Base-by-base conservation (phyloP, 23 tunicate genomes). In the Styela clava region DNA sequence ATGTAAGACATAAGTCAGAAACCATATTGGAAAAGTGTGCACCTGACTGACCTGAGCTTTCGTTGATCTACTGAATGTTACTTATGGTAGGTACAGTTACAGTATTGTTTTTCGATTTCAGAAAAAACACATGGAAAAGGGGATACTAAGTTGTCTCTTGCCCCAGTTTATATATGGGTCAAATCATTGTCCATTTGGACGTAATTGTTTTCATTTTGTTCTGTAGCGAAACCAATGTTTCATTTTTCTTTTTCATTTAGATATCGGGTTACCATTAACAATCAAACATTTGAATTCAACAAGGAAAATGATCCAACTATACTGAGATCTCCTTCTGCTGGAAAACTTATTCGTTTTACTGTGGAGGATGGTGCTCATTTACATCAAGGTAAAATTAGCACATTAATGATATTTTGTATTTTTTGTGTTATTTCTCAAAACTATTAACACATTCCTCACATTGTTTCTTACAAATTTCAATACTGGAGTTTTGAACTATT, bases 231-330 rank as follows among this genome's bases (percentile, higher is more conserved):
- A n/a, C n/a, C n/a, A n/a, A n/a, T n/a, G n/a, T 44, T 44, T 44
- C 56, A 5, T 18, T 61, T 78, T 12, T 28, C 21, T 1, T 19
- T 78, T 51, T 78, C 24, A 68, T 69, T 0, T 71, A 95, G 95
- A 34, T 95, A 86, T 64, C 99, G 99, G 9, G 72, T 95, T 33
- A 95, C 95, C 5, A 95, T 95, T 84, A 95, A 95, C 96, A 95
- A 95, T 74, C 99, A 95, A 36, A 95, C 99, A 20, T 56, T 81
- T 63, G 91, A 87, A 35, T 90, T 95, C 61, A 93, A 86, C 36
- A 95, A 95, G 36, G 99, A 95, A 71, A 95, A 95, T 61, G 99
- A 95, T 72, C 99, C 99, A 7, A 86, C 92, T 1, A 78, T 95
- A 28, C 79, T 95, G 28, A 78, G 95, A 5, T 69, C 95, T 34